These are phyloP conservation scores for Fragum whitleyi DNA, from an alignment of 2,888 invertebrate species.

Conservation along the genomic window DNA sequence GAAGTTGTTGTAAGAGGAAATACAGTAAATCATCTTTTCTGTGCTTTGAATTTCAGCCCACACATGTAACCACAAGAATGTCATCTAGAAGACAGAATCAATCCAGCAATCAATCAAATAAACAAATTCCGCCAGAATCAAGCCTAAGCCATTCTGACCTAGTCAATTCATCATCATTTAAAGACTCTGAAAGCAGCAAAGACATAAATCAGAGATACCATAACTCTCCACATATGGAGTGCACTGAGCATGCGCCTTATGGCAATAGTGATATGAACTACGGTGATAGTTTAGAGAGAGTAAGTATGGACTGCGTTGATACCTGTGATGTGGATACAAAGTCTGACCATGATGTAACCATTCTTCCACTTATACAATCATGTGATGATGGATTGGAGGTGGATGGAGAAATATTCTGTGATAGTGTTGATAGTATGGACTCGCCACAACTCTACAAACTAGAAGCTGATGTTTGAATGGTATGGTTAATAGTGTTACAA, in stretches of 20 bases:
- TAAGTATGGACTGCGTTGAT: slow-evolving; percentile 18
- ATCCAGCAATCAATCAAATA: not conserved
- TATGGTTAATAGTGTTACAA: too few species aligned
- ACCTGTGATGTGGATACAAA: slow-evolving; percentile 3
- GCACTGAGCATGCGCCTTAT: too few species aligned
- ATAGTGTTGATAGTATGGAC: slow-evolving; percentile 40
- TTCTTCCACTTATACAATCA: slow-evolving; percentile 37
- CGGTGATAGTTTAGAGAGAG: not conserved
- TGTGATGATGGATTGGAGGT: slow-evolving; percentile 46
- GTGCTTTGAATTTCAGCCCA: not conserved
- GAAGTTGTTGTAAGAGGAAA: too few species aligned
- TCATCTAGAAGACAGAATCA: not conserved
- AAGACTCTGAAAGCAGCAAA: slow-evolving; percentile 15
- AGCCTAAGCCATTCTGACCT: slow-evolving; percentile 43
- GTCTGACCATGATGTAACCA: slow-evolving; percentile 32
- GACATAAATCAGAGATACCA: slow-evolving; percentile 9
- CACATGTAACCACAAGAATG: not conserved
- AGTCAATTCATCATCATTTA: slow-evolving; percentile 23
- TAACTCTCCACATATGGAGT: not conserved
- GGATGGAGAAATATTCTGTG: slow-evolving; percentile 50
- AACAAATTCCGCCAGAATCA: slow-evolving; percentile 1
- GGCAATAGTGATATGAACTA: too few species aligned
- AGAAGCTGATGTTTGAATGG: slow-evolving; percentile 45
- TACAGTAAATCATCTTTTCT: too few species aligned
- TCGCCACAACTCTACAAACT: slow-evolving; percentile 34